phyloP scores from a whole-genome alignment of 2,888 invertebrate species.

The Limnephilus auricula region DNA sequence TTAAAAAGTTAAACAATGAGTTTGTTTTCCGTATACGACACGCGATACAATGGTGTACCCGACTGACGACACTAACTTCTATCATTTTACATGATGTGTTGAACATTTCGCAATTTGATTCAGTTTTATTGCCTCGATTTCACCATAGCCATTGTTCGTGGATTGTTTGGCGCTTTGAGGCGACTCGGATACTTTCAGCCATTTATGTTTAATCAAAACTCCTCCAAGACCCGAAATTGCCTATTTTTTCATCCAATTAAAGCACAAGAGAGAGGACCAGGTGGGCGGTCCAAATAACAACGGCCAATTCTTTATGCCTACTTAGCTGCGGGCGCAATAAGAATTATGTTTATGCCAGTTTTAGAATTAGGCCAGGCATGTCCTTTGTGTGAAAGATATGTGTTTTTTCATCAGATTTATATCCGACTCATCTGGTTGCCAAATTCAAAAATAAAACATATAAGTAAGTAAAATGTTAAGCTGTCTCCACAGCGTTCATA shows the following conservation, averaged over 20 bases:
- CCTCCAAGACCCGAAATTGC: background rate
- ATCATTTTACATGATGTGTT: slow-evolving; percentile 10
- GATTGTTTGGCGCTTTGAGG: background rate
- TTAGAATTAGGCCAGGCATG: slow-evolving; percentile 17
- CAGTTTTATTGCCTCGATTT: slow-evolving; percentile 10
- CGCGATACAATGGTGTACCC: background rate
- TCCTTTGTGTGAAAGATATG: slow-evolving; percentile 2
- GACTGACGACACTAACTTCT: background rate
- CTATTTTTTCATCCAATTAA: background rate
- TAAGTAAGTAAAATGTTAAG: background rate
- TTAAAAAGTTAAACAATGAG: background rate
- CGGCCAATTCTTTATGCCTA: background rate
- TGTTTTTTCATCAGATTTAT: background rate
- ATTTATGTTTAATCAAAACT: background rate
- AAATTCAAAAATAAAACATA: background rate
- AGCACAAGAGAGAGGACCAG: background rate
- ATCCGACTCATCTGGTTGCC: background rate
- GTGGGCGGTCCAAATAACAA: background rate
- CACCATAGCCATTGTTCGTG: background rate
- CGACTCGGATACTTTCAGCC: background rate
- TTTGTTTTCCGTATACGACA: background rate
- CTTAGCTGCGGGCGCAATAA: background rate
- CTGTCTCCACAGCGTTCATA: background rate
- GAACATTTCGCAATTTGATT: background rate
- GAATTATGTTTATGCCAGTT: slow-evolving; percentile 4